Evolutionary conservation across 2,797 vertebrate genomes (phyloP).

Genomic region (Threskiornis aethiopicus): DNA sequence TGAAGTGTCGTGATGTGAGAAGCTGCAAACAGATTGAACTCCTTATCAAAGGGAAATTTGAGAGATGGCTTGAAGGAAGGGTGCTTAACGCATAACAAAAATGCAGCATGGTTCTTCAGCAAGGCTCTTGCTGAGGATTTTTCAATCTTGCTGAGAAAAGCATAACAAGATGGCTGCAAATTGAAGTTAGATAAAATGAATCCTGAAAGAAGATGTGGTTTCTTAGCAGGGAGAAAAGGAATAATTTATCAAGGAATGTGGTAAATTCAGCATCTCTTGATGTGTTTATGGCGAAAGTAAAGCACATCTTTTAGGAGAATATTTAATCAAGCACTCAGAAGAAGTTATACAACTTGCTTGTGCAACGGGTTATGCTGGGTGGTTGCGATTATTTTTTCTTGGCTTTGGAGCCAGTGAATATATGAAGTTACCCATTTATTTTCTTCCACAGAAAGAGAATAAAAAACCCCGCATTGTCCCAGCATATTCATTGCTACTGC

Average conservation of each 20-base stretch:
- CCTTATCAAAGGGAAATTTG: not conserved
- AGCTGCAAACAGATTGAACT: not conserved
- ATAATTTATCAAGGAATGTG: slow-evolving; percentile 41
- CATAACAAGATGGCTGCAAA: slow-evolving; percentile 19
- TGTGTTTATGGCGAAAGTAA: slow-evolving; percentile 37
- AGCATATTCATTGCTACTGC: slow-evolving; percentile 38
- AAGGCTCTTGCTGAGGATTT: not conserved
- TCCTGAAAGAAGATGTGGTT: not conserved
- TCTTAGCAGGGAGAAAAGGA: slow-evolving; percentile 6
- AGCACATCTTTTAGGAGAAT: slow-evolving; percentile 11
- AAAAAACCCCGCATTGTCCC: not conserved
- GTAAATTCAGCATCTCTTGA: slow-evolving; percentile 36
- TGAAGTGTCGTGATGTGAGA: not conserved
- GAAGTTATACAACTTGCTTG: slow-evolving; percentile 35
- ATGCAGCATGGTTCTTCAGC: not conserved
- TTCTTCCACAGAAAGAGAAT: slow-evolving; percentile 12
- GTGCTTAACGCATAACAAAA: not conserved
- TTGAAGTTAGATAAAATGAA: slow-evolving; percentile 16
- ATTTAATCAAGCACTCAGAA: slow-evolving; percentile 32
- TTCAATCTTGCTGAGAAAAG: slow-evolving; percentile 1
- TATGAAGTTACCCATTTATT: slow-evolving; percentile 35
- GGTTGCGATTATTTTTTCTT: slow-evolving; percentile 28
- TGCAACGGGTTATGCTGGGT: not conserved
- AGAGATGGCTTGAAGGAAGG: not conserved
- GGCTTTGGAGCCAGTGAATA: not conserved